A percentile compares a stretch with the other conserved stretches of the same genome.
phyloP scores from a whole-genome alignment of 2,113 vertebrate genomes.

The Nothoprocta pentlandii region DNA sequence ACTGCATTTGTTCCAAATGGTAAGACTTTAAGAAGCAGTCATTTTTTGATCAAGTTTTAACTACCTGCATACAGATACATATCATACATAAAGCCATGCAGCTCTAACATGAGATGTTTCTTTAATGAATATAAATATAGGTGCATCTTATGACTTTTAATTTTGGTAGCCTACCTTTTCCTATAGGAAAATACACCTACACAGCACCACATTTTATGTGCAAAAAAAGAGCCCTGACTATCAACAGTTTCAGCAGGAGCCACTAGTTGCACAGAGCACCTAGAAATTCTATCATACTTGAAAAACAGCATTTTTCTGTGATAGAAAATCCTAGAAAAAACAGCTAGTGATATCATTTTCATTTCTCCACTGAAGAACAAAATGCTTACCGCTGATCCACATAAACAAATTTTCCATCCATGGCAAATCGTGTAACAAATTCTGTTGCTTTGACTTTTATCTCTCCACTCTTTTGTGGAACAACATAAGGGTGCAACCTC shows the following conservation, averaged over 20 bases:
- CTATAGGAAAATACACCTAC: neutral
- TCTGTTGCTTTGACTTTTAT: slow-evolving; percentile 87
- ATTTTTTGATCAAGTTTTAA: neutral
- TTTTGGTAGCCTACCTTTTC: neutral
- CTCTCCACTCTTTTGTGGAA: slow-evolving; percentile 84
- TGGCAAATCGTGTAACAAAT: slow-evolving; percentile 89
- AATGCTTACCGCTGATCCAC: slow-evolving; percentile 88
- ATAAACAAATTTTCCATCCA: slow-evolving; percentile 94
- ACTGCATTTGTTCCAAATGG: neutral
- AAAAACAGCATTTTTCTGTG: neutral
- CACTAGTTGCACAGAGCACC: neutral
- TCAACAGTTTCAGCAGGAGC: neutral
- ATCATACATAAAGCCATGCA: neutral
- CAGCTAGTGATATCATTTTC: neutral
- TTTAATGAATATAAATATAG: neutral
- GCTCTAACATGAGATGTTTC: neutral
- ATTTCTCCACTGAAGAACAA: neutral
- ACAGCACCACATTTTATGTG: neutral
- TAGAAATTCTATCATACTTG: neutral
- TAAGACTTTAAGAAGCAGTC: neutral
- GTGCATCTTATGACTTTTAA: neutral
- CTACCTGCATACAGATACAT: neutral
- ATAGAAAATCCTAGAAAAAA: neutral
- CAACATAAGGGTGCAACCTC: slow-evolving; percentile 82
- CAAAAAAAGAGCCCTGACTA: neutral